A percentile compares a stretch with the other conserved stretches of the same genome.
Evolutionary conservation across 2,888 invertebrate species (phyloP).

Genomic region (Dicycla oo): DNA sequence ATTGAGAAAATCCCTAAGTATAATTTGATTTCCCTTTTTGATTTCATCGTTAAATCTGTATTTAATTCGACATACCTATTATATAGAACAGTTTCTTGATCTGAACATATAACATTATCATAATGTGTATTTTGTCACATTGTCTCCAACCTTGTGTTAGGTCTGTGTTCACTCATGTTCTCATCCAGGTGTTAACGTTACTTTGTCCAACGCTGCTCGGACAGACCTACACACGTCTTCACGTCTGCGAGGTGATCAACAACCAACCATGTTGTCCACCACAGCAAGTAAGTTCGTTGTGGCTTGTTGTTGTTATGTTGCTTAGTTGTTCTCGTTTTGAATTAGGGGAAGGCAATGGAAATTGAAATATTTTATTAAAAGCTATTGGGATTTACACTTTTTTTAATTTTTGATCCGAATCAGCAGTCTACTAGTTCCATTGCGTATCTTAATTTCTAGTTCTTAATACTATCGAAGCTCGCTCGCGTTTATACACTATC

Average conservation of each 20-base stretch:
- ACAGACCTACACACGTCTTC: slow-evolving; percentile 97
- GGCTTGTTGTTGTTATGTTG: slow-evolving; percentile 54
- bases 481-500: too few relatives aligned
- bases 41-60: too few relatives aligned
- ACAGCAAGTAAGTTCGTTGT: slow-evolving; percentile 84
- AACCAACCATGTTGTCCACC: slow-evolving; percentile 96
- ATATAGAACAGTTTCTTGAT: not conserved
- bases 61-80: not conserved
- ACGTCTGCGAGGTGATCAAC: slow-evolving; percentile 96
- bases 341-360: slow-evolving; percentile 37
- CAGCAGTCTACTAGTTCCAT: too few relatives aligned
- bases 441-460: too few relatives aligned
- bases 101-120: not conserved
- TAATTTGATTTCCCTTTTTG: not conserved
- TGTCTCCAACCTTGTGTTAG: slow-evolving; percentile 22
- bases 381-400: not conserved
- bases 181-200: slow-evolving; percentile 82
- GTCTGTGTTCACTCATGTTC: slow-evolving; percentile 61
- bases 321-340: slow-evolving; percentile 32
- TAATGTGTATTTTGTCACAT: slow-evolving; percentile 42
- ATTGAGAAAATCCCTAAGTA: too few relatives aligned
- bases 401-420: not conserved
- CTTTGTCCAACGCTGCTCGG: slow-evolving; percentile 86
- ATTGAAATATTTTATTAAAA: not conserved
- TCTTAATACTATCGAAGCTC: too few relatives aligned